Conservation (phyloP, 2,888 invertebrate genomes). For the Tinea trinotella region DNA sequence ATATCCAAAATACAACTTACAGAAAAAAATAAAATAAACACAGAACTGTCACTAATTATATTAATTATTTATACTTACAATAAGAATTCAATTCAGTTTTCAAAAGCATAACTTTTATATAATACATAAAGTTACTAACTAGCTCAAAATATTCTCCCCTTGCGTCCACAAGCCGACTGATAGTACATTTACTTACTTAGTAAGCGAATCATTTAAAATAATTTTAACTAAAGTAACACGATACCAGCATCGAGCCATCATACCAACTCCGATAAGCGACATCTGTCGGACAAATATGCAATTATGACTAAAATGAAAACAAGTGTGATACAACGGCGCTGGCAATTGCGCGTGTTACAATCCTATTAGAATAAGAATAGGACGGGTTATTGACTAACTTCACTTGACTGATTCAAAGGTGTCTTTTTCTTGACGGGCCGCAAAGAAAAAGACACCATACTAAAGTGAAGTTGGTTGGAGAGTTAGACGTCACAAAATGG, state of each 20-base stretch:
- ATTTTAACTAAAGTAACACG: constrained; percentile 36
- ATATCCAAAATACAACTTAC: constrained; percentile 56
- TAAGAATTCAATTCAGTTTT: constrained; percentile 69
- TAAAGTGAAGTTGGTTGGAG: too few species aligned
- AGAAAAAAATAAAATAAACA: constrained; percentile 67
- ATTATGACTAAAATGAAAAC: constrained; percentile 1
- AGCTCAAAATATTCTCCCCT: constrained; percentile 52
- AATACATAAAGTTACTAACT: constrained; percentile 57
- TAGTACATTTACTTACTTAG: constrained; percentile 55
- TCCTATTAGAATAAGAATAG: too few species aligned
- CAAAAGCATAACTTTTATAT: constrained; percentile 62
- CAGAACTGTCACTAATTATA: constrained; percentile 67
- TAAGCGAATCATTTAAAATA: constrained; percentile 62
- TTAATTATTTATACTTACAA: constrained; percentile 68
- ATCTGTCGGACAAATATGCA: neutral
- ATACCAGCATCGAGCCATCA: constrained; percentile 18
- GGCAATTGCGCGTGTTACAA: too few species aligned
- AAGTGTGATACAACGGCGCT: constrained; percentile 23
- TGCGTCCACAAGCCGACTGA: constrained; percentile 56
- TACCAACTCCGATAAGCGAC: constrained; percentile 2
- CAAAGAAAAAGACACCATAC: too few species aligned
- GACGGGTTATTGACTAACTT: too few species aligned
- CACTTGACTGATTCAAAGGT: too few species aligned
- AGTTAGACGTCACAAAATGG: too few species aligned
- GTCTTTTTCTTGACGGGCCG: too few species aligned